Evolutionary conservation across 2,888 invertebrate species (phyloP).

Genomic region (Trachelus tabidus): DNA sequence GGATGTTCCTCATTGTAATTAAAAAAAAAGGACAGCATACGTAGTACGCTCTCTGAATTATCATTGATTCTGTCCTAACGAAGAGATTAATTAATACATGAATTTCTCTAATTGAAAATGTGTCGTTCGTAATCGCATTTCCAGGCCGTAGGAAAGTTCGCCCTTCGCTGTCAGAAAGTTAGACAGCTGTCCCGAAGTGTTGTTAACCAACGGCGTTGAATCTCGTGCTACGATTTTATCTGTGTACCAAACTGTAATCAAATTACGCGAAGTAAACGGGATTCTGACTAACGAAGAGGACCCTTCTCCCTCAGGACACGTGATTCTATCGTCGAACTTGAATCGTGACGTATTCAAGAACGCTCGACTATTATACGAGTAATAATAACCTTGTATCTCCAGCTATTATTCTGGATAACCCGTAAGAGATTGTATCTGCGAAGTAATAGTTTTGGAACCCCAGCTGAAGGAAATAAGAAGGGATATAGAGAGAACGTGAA

Average conservation of each 20-base stretch:
- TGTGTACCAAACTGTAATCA: background rate
- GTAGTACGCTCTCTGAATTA: background rate
- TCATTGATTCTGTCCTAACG: background rate
- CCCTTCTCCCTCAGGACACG: background rate
- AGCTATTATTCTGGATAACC: background rate
- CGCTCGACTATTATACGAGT: background rate
- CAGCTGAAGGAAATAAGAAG: conserved; percentile 15
- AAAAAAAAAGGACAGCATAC: background rate
- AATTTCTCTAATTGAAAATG: background rate
- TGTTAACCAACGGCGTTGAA: background rate
- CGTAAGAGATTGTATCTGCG: background rate
- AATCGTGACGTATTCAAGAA: background rate
- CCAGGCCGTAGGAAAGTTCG: background rate
- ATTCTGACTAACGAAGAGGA: background rate
- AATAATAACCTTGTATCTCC: background rate
- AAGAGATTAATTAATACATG: background rate
- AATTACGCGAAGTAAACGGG: background rate
- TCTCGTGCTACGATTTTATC: background rate
- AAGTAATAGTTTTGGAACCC: background rate
- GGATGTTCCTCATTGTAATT: background rate
- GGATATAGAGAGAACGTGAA: conserved; percentile 4
- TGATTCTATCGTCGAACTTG: background rate
- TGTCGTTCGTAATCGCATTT: background rate
- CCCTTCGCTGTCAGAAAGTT: background rate
- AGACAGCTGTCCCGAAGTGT: background rate